These are phyloP conservation scores for Ophiothrix spiculata DNA, from an alignment of 35 echinoderm and acorn worm genomes.

Conservation along the genomic window DNA sequence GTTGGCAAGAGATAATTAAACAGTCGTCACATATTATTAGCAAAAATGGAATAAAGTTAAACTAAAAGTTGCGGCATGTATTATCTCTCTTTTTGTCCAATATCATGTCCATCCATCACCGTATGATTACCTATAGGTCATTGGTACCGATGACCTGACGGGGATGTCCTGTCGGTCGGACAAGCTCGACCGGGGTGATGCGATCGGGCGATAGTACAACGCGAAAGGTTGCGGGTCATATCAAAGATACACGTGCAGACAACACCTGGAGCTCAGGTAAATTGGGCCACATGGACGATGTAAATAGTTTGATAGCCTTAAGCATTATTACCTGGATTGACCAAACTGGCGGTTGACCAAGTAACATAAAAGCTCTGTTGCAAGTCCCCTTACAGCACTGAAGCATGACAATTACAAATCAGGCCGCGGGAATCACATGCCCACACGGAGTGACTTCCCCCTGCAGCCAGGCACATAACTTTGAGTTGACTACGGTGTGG, in stretches of 20 bases:
- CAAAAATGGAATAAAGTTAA: conserved; percentile 1
- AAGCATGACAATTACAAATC: background rate
- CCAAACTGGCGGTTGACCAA: background rate
- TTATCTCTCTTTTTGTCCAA: background rate
- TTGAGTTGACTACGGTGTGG: background rate
- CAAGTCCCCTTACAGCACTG: background rate
- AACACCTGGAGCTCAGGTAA: conserved; percentile 3
- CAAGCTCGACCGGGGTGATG: too few species aligned
- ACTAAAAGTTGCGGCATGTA: too few species aligned
- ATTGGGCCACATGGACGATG: too few species aligned
- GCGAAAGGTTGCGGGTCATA: background rate
- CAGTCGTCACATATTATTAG: background rate
- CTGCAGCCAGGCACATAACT: background rate
- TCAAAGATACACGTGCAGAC: background rate
- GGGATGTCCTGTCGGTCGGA: background rate
- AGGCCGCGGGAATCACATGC: too few species aligned
- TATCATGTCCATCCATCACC: background rate
- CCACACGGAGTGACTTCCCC: background rate
- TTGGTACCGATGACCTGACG: conserved; percentile 2
- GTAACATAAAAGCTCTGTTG: background rate
- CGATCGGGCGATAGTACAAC: too few species aligned
- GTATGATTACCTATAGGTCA: background rate
- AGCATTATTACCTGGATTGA: too few species aligned
- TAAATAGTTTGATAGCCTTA: too few species aligned
- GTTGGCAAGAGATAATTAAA: background rate